Evolutionary conservation across 2,113 vertebrate species (phyloP), one percentile per base, ranked within the genome.

Genomic region (Carollia perspicillata): DNA sequence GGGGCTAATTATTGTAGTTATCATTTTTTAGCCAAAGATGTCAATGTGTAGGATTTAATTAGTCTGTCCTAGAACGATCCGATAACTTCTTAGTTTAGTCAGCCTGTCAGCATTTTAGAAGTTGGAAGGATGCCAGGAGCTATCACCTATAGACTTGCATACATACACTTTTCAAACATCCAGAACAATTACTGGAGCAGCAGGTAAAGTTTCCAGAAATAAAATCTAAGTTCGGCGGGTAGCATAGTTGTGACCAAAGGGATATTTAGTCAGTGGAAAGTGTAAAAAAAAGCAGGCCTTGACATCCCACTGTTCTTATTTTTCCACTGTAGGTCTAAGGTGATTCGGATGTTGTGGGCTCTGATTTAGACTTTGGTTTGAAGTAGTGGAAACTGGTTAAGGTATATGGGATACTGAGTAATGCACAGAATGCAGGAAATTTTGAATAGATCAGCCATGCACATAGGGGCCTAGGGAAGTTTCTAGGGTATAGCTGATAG

Each of bases 41-140:
- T 98, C 98, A 98, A 87, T 97, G 97, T 98, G 97, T 98, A 97
- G 98, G 95, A 98, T 98, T 98, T 98, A 99, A 99, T 99, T 98
- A 98, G 98, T 97, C 96, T 98, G 89, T 91, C 96, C 92, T 90
- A 98, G 95, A 96, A 98, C 98, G 98, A 92, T 97, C 97, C 98
- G 97, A 97, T 98, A 98, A 98, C 98, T 97, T 98, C 98, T 96
- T 97, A 97, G 89, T 97, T 98, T 97, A 98, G 97, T 97, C 97
- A 98, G 98, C 98, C 95, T 93, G 89, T 98, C 96, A 97, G 95
- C 96, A 90, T 79, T 98, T 97, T 97, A 92, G 78, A 42, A 44
- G 74, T 44, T 95, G 96, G 95, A 89, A 94, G 84, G 75, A 91
- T 68, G 85, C 93, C 71, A 91, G 78, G 30, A 90, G 89, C 72